Conservation (phyloP, 2,113 vertebrate species). For the Natator depressus region DNA sequence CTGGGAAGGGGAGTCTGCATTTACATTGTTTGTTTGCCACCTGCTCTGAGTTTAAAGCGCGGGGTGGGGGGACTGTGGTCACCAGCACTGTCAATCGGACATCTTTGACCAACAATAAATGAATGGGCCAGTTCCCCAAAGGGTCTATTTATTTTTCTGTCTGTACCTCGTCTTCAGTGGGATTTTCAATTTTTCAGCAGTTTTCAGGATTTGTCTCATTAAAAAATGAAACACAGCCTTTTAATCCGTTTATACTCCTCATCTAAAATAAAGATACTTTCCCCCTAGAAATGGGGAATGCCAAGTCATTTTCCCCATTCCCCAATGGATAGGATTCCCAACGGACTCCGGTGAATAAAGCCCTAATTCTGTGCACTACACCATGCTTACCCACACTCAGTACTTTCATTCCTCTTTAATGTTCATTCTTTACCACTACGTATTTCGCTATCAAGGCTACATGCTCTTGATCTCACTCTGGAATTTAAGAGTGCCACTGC, state of each 20-base stretch:
- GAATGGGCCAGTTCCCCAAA: rapidly evolving
- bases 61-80: neutral
- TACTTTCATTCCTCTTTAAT: slow-evolving; percentile 12
- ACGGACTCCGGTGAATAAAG: rapidly evolving
- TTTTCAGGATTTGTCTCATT: neutral
- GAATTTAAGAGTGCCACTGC: slow-evolving; percentile 55
- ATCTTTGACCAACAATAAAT: neutral
- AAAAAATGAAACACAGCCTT: neutral
- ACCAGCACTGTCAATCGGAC: neutral
- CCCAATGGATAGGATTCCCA: neutral
- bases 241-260: neutral
- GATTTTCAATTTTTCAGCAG: neutral
- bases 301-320: neutral
- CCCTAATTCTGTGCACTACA: slow-evolving; percentile 1
- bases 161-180: neutral
- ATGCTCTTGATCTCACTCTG: slow-evolving; percentile 67
- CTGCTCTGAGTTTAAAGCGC: neutral
- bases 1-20: neutral
- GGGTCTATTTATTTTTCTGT: neutral
- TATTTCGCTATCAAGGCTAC: slow-evolving; percentile 62
- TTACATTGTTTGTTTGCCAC: neutral
- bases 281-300: neutral
- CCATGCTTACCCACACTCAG: slow-evolving; percentile 57
- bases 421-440: slow-evolving; percentile 48
- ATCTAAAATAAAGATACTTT: neutral